Conservation (phyloP, 2,113 vertebrate genomes). For the Hemiscyllium ocellatum region DNA sequence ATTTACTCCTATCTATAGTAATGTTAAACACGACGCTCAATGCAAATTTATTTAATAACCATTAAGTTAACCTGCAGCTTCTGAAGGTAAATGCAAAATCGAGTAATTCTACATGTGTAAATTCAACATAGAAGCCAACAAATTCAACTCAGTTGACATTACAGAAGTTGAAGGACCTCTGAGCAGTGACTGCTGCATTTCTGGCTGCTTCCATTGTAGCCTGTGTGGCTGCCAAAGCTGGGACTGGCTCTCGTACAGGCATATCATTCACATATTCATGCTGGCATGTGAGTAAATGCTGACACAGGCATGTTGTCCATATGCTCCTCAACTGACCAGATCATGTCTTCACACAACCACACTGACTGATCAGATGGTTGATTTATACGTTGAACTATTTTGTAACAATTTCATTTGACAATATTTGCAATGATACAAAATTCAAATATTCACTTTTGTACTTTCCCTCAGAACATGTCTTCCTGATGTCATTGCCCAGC, state of each 20-base stretch:
- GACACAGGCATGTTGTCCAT: neutral
- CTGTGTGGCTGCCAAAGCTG: too few relatives aligned
- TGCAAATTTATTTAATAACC: slow-evolving; percentile 9
- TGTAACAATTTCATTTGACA: neutral
- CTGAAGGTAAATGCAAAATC: neutral
- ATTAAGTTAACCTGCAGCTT: neutral
- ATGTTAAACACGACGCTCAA: neutral
- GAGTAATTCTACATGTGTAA: neutral
- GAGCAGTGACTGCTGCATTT: too few relatives aligned
- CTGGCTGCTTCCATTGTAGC: too few relatives aligned
- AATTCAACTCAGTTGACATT: too few relatives aligned
- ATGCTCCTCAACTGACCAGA: neutral
- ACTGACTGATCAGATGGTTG: neutral
- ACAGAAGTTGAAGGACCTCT: too few relatives aligned
- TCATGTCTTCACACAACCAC: neutral
- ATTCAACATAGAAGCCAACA: neutral
- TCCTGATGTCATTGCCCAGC: neutral
- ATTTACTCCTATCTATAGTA: neutral
- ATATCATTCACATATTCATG: too few relatives aligned
- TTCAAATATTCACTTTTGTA: neutral
- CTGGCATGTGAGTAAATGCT: too few relatives aligned
- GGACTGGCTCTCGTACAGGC: too few relatives aligned
- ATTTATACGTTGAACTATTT: neutral
- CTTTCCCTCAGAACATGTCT: neutral
- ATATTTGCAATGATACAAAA: neutral